Evolutionary conservation across 2,113 vertebrate species (phyloP).

Genomic region (Eubucco bourcierii): DNA sequence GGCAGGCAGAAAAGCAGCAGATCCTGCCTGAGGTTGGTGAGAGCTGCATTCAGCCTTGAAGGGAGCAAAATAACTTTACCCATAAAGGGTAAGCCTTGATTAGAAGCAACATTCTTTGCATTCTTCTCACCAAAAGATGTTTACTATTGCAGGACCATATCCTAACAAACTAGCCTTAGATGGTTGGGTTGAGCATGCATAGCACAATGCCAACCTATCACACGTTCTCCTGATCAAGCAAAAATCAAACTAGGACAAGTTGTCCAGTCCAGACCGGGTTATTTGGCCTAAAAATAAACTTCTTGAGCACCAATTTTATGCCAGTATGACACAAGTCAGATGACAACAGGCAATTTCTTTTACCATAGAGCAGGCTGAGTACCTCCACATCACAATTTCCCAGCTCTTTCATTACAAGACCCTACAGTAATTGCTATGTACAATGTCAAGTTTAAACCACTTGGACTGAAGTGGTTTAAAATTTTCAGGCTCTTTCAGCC

Average conservation of each 20-base stretch:
- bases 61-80: slow-evolving; percentile 30
- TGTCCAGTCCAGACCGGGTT: neutral
- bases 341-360: neutral
- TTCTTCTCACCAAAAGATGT: slow-evolving; percentile 25
- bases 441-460: neutral
- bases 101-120: slow-evolving; percentile 39
- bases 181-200: neutral
- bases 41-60: neutral
- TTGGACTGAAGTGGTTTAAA: slow-evolving; percentile 7
- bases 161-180: slow-evolving; percentile 38
- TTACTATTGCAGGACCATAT: neutral
- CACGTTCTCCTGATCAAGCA: neutral
- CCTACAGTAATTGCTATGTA: slow-evolving; percentile 14
- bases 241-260: slow-evolving; percentile 3
- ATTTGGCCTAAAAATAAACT: slow-evolving; percentile 29
- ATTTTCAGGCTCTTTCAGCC: slow-evolving; percentile 23
- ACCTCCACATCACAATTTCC: neutral
- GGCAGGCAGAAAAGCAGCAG: neutral
- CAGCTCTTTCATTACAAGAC: slow-evolving; percentile 17
- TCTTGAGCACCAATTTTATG: neutral
- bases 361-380: neutral
- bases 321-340: neutral
- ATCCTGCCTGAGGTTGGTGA: neutral
- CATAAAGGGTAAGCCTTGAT: slow-evolving; percentile 33
- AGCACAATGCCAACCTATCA: neutral